Percentiles rank a stretch among this genome's conserved stretches.
These are phyloP conservation scores for Lasiurus borealis DNA, from an alignment of 2,113 vertebrate species.

Conservation along the genomic window DNA sequence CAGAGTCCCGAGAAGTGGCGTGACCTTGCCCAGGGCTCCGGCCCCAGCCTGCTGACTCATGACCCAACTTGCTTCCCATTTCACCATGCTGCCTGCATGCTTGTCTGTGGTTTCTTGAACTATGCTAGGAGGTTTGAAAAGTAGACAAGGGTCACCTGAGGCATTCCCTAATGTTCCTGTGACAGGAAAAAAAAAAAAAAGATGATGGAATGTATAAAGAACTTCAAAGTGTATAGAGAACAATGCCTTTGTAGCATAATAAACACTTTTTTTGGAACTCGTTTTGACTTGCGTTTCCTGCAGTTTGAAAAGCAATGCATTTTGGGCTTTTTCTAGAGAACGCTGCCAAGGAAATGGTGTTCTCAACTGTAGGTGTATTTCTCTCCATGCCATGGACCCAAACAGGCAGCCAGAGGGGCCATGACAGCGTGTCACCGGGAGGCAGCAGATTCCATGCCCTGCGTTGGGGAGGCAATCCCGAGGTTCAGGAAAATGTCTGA, in stretches of 20 bases:
- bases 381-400: not conserved
- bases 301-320: conserved; percentile 45
- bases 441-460: not conserved
- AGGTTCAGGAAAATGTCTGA: not conserved
- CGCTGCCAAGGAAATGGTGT: not conserved
- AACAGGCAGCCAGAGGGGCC: not conserved
- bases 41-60: not conserved
- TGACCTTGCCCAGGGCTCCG: not conserved
- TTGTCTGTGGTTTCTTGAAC: conserved; percentile 37
- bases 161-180: conserved; percentile 1
- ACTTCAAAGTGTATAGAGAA: conserved; percentile 44
- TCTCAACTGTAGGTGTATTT: not conserved
- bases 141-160: not conserved
- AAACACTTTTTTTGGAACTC: conserved; percentile 64
- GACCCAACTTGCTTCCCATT: not conserved
- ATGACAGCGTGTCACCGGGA: not conserved
- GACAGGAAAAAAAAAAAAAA: not conserved
- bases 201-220: conserved; percentile 24
- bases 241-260: conserved; percentile 56
- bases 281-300: conserved; percentile 51
- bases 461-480: accelerated
- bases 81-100: conserved; percentile 49
- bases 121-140: conserved; percentile 50
- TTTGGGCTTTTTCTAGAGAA: conserved; percentile 19
- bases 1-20: not conserved